These are phyloP conservation scores for Pelecanoides urinatrix DNA, from an alignment of 2,113 vertebrate genomes.

Conservation along the genomic window DNA sequence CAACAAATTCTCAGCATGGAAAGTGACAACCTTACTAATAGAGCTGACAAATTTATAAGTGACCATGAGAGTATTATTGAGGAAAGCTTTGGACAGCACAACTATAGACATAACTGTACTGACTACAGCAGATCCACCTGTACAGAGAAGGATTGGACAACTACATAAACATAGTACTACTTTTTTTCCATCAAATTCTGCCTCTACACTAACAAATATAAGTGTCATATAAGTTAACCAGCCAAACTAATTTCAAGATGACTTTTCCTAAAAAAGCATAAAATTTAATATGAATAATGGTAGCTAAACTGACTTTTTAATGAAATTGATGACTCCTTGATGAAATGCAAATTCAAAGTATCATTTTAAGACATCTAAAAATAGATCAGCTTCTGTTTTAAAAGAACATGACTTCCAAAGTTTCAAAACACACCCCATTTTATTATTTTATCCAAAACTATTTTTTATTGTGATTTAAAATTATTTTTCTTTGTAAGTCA, in stretches of 20 bases:
- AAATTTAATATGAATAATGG: background rate
- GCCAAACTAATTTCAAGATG: background rate
- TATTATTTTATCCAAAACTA: background rate
- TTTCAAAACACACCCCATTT: background rate
- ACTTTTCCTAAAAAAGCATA: background rate
- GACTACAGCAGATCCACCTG: background rate
- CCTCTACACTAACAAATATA: background rate
- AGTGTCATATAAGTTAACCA: background rate
- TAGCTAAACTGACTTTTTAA: background rate
- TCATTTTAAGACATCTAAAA: background rate
- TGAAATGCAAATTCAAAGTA: background rate
- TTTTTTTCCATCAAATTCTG: background rate
- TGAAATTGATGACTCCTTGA: background rate
- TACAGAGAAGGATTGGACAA: background rate
- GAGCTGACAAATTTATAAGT: background rate
- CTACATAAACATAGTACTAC: background rate
- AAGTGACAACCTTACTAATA: background rate
- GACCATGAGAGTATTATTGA: background rate
- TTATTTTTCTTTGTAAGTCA: background rate
- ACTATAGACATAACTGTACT: background rate
- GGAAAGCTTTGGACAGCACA: background rate
- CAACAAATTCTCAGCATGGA: background rate
- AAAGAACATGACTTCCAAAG: background rate
- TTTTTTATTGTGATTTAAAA: background rate
- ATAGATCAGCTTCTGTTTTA: background rate